phyloP scores from a whole-genome alignment of 2,113 vertebrate genomes.

The Tautogolabrus adspersus region DNA sequence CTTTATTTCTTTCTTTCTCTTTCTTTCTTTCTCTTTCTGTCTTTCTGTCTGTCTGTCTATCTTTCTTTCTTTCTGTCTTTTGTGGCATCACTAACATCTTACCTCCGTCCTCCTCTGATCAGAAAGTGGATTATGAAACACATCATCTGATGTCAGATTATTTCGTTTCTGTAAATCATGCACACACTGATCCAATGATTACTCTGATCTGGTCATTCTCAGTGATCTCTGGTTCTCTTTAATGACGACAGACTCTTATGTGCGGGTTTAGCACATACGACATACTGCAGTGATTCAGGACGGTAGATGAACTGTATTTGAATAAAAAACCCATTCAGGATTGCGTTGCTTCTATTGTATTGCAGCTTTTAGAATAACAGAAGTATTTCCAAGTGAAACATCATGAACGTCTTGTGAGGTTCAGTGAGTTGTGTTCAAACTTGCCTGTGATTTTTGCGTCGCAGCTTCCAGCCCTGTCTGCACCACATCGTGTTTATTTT shows the following conservation, averaged over 20 bases:
- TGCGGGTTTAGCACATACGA: no score
- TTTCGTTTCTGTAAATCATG: constrained; percentile 11
- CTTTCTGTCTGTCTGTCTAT: neutral
- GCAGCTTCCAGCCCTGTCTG: neutral
- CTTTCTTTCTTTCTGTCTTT: neutral
- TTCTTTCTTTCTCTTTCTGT: no score
- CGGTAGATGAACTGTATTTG: neutral
- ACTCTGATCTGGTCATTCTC: neutral
- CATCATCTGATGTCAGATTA: neutral
- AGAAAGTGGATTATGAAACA: neutral
- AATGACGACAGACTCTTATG: neutral
- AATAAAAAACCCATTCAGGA: no score
- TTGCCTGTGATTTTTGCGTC: constrained; percentile 23
- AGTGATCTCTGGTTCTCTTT: no score
- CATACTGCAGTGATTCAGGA: neutral
- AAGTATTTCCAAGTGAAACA: neutral
- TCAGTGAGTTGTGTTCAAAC: constrained; percentile 26
- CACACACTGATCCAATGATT: constrained; percentile 11
- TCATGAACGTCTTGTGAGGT: constrained; percentile 20
- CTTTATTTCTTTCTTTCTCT: neutral
- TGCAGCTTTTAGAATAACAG: neutral
- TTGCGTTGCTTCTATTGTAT: no score
- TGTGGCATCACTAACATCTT: neutral
- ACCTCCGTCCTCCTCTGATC: neutral
- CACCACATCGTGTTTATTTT: neutral